Conservation (phyloP, 2,797 vertebrate species). For the Melanogrammus aeglefinus region DNA sequence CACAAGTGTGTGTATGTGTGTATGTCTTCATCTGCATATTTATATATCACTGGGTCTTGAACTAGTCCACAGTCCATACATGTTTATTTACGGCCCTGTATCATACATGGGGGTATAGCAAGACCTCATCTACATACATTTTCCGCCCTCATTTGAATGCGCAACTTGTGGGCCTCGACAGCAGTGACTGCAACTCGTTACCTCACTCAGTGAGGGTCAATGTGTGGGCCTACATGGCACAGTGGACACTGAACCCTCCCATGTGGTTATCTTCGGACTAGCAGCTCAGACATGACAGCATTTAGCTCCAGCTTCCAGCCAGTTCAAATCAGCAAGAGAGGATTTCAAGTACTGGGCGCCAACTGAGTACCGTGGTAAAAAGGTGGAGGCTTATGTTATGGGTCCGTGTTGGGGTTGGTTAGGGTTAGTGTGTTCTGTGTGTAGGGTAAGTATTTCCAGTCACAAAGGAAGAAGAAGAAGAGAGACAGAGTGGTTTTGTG, state of each 20-base stretch:
- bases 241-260: too few species aligned
- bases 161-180: slow-evolving; percentile 48
- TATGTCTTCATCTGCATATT: slow-evolving; percentile 35
- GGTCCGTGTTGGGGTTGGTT: background rate
- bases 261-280: slow-evolving; percentile 40
- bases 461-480: background rate
- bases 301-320: slow-evolving; percentile 26
- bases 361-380: slow-evolving; percentile 24
- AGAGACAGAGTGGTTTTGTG: slow-evolving; percentile 18
- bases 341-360: slow-evolving; percentile 14
- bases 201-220: slow-evolving; percentile 47
- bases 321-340: slow-evolving; percentile 18
- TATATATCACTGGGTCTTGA: background rate
- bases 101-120: background rate
- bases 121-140: slow-evolving; percentile 65
- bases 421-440: too few species aligned
- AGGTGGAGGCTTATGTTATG: slow-evolving; percentile 10
- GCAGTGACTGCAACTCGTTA: slow-evolving; percentile 51
- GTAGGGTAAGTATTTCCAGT: background rate
- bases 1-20: background rate
- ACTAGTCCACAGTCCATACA: background rate
- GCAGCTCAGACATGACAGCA: slow-evolving; percentile 49
- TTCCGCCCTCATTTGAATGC: slow-evolving; percentile 60
- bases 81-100: background rate
- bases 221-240: slow-evolving; percentile 15